Conservation (phyloP, 2,888 invertebrate genomes). For the Amblyjoppa proteus region DNA sequence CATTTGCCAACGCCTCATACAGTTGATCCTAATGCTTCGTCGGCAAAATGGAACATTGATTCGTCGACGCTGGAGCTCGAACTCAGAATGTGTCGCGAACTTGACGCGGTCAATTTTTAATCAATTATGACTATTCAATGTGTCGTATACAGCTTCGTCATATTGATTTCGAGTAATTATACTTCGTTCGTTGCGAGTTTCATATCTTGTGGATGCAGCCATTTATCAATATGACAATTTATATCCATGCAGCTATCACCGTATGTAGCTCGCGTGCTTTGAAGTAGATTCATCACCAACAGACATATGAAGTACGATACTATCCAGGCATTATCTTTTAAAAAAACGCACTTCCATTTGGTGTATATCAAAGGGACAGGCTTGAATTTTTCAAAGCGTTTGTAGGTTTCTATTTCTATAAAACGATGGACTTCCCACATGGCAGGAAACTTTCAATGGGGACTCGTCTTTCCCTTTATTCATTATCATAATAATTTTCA, state of each 20-base stretch:
- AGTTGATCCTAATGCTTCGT: slow-evolving; percentile 92
- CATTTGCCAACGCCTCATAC: slow-evolving; percentile 92
- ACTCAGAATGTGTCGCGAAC: slow-evolving; percentile 91
- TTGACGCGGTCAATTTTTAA: slow-evolving; percentile 95
- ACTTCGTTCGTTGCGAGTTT: background rate
- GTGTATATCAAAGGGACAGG: background rate
- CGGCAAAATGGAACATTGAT: slow-evolving; percentile 92
- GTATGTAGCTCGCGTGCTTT: background rate
- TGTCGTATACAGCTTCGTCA: background rate
- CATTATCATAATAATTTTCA: background rate
- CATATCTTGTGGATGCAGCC: background rate
- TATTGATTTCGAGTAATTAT: background rate
- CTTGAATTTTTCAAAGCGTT: background rate
- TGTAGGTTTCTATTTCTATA: background rate
- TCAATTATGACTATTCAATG: background rate
- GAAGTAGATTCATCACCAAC: background rate
- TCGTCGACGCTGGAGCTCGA: slow-evolving; percentile 90
- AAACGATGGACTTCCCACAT: background rate
- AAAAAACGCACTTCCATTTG: background rate
- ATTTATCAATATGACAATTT: background rate
- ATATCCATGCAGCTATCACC: background rate
- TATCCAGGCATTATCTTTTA: background rate
- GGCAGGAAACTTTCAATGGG: background rate
- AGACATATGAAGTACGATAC: background rate
- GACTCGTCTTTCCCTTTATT: background rate